These are phyloP conservation scores for Zosterops japonicus DNA, from an alignment of 2,113 vertebrate species.

Conservation along the genomic window DNA sequence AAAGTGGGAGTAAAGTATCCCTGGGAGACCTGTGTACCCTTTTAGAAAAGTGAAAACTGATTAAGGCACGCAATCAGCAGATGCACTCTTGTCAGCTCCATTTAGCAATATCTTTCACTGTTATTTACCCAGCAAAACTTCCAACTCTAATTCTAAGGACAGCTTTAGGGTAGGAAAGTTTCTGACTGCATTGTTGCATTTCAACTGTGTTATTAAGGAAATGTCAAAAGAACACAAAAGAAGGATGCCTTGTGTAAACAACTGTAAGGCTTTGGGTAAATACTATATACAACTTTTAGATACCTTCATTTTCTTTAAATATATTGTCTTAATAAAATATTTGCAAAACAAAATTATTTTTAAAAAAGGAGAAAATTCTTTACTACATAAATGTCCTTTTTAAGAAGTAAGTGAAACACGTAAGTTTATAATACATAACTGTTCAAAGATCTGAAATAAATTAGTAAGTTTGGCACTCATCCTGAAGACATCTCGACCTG, in stretches of 20 bases:
- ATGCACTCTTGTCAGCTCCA: neutral
- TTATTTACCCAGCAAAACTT: neutral
- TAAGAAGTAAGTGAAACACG: neutral
- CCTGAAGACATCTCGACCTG: neutral
- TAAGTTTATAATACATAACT: neutral
- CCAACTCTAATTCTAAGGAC: neutral
- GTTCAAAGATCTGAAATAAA: neutral
- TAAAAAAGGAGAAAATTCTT: neutral
- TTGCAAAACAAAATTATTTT: neutral
- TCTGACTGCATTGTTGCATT: neutral
- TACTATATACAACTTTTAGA: neutral
- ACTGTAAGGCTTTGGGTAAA: neutral
- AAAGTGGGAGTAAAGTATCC: neutral
- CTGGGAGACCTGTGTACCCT: neutral
- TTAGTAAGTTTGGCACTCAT: neutral
- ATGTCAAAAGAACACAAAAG: neutral
- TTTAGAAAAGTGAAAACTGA: neutral
- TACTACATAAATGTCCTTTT: neutral
- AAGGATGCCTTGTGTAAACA: neutral
- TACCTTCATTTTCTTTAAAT: neutral
- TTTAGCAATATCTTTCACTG: neutral
- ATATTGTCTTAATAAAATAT: neutral
- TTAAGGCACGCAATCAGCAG: neutral
- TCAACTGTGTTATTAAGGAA: neutral
- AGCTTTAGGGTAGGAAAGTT: neutral